Base-by-base conservation (phyloP, 2,888 invertebrate species). In the Cheilosia grossa region DNA sequence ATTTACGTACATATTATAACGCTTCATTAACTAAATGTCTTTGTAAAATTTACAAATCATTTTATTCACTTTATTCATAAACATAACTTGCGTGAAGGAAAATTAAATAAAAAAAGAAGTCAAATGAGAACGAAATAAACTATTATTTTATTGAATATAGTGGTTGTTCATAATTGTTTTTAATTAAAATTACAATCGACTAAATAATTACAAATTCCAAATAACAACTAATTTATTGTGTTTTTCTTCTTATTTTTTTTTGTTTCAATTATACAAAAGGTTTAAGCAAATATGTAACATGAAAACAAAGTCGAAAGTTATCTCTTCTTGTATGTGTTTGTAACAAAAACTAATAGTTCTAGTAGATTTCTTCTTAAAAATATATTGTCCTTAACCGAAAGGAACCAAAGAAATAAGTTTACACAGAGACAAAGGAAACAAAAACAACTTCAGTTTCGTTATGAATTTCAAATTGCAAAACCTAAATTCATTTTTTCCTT, bases 401-500 rank as follows among this genome's bases (percentile, higher is more conserved):
- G 80, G 75, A 85, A 72, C 75, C 70, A 75, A 74, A 70, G 42
- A 80, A 27, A 67, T 17, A 82, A 61, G 66, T 63, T 47, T 56
- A 49, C 17, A 67, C 0, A 53, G n/a, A 51, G n/a, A 51, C 15
- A 10, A 54, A 69, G 15, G 53, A 33, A 51, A 47, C 4, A 61
- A 80, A 80, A 70, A 21, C 10, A 24, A 49, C 49, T 30, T 51
- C 33, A 81, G 47, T 49, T 78, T 63, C 24, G 15, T 30, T 30
- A 47, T 51, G 30, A 53, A 10, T 77, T 56, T 64, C 37, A 56
- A 53, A 75, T 75, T 64, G 64, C 47, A 54, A 30, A 83, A 83
- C 74, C 58, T 75, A 75, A 73, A 79, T 74, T 64, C 54, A 74
- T 49, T 49, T 19, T 74, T 79, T 69, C 72, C 78, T 79, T 82